Evolutionary conservation across 2,888 invertebrate genomes (phyloP), one percentile per base, ranked within the genome.

Genomic region (Oscheius onirici): DNA sequence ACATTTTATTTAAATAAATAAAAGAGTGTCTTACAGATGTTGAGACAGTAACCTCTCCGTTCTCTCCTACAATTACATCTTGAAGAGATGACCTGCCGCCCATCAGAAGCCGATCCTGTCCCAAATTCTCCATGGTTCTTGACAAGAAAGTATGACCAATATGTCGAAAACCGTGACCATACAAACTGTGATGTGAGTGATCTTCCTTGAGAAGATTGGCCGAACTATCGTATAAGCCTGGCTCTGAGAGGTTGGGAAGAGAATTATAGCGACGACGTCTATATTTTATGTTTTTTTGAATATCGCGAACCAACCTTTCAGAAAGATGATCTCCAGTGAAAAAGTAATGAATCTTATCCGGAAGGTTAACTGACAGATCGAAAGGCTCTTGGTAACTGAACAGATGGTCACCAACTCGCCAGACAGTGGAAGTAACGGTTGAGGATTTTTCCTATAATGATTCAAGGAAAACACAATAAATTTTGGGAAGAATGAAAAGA

Each of bases 371-470:
- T 5, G 43, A 46, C 44, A 68, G 24, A n/a, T 68, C 68, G 40
- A 44, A 20, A 17, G 68, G 49, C 22, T 55, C 51, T 15, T 68
- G 55, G 51, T 55, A 68, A 17, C 68, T 51, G 57, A 57, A 68
- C 24, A 68, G 34, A 44, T 68, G 68, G 49, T 68, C 68, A 26
- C 68, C 68, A 20, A 68, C 68, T 28, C 68, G 68, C 66, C 51
- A 54, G 22, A 24, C 34, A 0, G 43, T 43, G 2, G 66, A 17
- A 26, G 8, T 41, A 3, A n/a, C 15, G 44, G 34, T 34, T 34
- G 34, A 34, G 15, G 54, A 20, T 17, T 13, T 54, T 26, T 54
- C 26, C 54, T 26, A 13, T 5, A 46, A 43, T 43, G 15, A 11
- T 43, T 11, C 10, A 43, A 43, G 43, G 43, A 43, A 43, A 11